A percentile compares a stretch with the other conserved stretches of the same genome.
phyloP scores from a whole-genome alignment of 2,797 vertebrate genomes.

The Prionace glauca region DNA sequence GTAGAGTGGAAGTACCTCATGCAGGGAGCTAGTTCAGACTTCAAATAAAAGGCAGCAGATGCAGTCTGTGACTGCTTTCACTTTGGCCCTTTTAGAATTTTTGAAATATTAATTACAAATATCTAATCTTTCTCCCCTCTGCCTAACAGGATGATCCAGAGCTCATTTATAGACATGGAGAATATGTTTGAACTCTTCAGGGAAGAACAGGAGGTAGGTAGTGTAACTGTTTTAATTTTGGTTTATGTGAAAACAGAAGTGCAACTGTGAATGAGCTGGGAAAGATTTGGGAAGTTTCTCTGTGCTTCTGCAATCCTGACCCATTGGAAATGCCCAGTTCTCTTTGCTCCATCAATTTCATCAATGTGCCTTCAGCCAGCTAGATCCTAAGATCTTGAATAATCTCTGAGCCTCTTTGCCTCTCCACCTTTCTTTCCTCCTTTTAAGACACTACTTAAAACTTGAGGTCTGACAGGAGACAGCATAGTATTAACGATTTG shows the following conservation, averaged over 20 bases:
- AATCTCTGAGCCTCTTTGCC: no score
- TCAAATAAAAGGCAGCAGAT: not conserved
- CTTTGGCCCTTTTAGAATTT: not conserved
- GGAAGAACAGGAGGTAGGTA: slow-evolving; percentile 77
- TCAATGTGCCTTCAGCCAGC: not conserved
- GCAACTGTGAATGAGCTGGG: not conserved
- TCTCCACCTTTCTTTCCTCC: not conserved
- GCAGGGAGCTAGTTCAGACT: not conserved
- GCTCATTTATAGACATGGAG: slow-evolving; percentile 95
- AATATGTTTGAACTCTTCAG: slow-evolving; percentile 91
- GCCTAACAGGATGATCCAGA: slow-evolving; percentile 82
- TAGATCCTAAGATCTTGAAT: not conserved
- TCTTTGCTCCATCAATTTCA: not conserved
- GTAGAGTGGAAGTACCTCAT: not conserved
- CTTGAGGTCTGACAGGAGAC: not conserved
- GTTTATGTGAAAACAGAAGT: not conserved
- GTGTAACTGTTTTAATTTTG: not conserved
- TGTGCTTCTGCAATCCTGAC: not conserved
- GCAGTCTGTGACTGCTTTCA: not conserved
- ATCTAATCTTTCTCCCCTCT: not conserved
- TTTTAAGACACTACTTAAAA: not conserved
- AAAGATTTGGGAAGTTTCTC: not conserved
- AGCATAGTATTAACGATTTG: no score
- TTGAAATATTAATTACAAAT: not conserved
- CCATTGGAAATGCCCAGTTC: not conserved